Conservation (phyloP, 2,113 vertebrate species). For the Propithecus coquereli region DNA sequence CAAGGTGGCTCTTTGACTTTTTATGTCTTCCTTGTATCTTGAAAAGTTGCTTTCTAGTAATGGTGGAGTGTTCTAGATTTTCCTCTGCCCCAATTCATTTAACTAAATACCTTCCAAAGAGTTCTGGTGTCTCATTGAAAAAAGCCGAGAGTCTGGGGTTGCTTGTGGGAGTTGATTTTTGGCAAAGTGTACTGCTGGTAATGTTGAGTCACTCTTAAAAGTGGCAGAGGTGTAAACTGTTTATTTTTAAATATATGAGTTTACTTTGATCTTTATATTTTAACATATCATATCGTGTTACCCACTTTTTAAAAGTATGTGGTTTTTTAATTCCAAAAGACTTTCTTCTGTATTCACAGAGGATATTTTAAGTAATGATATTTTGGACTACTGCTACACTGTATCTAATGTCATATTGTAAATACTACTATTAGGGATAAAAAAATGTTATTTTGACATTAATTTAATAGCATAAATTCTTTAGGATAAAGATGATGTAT, state of each 20-base stretch:
- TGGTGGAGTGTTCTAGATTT: neutral
- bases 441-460: conserved; percentile 18
- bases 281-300: neutral
- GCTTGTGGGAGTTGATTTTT: neutral
- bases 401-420: neutral
- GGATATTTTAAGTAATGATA: conserved; percentile 5
- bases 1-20: neutral
- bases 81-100: neutral
- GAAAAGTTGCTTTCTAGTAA: neutral
- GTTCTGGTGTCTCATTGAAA: neutral
- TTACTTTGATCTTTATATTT: conserved; percentile 1
- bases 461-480: neutral
- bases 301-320: neutral
- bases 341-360: neutral
- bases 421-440: neutral
- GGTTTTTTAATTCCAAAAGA: neutral
- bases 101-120: neutral
- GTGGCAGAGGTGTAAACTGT: neutral
- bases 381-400: neutral
- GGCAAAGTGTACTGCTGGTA: neutral
- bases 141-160: neutral
- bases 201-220: neutral
- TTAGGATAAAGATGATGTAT: neutral
- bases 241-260: neutral
- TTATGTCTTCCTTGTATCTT: neutral